A percentile compares a stretch with the other conserved stretches of the same genome.
phyloP scores from a whole-genome alignment of 1,140 invertebrate species.

The Papilio polytes region DNA sequence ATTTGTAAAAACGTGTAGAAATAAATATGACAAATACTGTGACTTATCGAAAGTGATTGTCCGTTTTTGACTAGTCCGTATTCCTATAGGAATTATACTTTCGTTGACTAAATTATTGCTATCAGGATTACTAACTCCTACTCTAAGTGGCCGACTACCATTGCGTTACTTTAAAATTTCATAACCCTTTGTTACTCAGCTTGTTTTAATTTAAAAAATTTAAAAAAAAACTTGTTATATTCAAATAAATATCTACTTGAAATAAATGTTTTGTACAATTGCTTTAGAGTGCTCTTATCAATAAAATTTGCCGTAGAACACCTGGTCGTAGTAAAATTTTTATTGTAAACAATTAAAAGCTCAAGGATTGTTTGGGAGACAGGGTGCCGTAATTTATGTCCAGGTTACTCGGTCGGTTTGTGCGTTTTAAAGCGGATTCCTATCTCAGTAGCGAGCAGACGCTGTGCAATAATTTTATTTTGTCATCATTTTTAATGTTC shows the following conservation, averaged over 20 bases:
- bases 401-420: conserved; percentile 44
- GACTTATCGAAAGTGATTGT: no score
- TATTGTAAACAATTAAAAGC: conserved; percentile 69
- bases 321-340: conserved; percentile 61
- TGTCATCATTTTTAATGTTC: conserved; percentile 24
- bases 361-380: conserved; percentile 52
- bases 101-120: no score
- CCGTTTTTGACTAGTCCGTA: no score
- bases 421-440: conserved; percentile 46
- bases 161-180: no score
- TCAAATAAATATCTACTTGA: neutral
- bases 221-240: no score
- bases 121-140: no score
- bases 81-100: no score
- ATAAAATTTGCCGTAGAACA: conserved; percentile 45
- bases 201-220: no score
- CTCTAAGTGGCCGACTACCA: no score
- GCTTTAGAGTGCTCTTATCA: conserved; percentile 25
- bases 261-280: neutral
- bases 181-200: no score
- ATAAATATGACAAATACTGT: no score
- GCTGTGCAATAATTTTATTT: conserved; percentile 18
- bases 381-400: conserved; percentile 56
- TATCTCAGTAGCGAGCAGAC: conserved; percentile 25
- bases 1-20: no score